Conservation (phyloP, 37 sponge, comb jelly and placozoan species). For the Theonella swinhoei region DNA sequence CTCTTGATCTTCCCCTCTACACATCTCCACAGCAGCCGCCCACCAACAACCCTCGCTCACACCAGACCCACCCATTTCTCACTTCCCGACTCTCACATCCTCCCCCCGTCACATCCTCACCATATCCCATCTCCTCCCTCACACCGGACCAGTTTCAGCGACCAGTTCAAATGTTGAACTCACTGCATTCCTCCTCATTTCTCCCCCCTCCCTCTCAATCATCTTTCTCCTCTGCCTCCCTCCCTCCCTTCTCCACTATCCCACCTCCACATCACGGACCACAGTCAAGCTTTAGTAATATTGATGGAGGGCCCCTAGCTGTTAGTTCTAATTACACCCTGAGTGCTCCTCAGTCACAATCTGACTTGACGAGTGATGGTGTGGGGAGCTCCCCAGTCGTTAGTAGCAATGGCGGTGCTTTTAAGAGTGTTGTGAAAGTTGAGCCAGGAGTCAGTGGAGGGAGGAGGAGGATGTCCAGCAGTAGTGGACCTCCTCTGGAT, state of each 20-base stretch:
- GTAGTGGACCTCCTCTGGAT: slow-evolving; percentile 38
- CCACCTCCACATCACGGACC: neutral
- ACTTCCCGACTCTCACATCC: neutral
- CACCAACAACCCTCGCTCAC: neutral
- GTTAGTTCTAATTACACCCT: neutral
- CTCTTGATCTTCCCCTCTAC: neutral
- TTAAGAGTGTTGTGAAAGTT: neutral
- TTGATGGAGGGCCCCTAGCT: neutral
- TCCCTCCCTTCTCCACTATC: neutral
- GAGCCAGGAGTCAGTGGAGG: neutral
- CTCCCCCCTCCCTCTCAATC: neutral
- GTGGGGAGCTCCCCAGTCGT: neutral
- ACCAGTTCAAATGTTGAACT: slow-evolving; percentile 39
- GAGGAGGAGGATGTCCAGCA: slow-evolving; percentile 13
- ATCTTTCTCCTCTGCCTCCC: neutral
- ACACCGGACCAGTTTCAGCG: slow-evolving; percentile 40
- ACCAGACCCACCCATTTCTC: neutral
- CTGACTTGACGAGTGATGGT: too few relatives aligned
- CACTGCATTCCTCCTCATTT: neutral
- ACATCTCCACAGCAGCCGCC: neutral
- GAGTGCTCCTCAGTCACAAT: too few relatives aligned
- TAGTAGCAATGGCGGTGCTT: neutral
- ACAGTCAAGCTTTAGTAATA: neutral
- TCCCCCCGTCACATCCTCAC: neutral
- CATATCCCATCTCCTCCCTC: neutral